A percentile compares a stretch with the other conserved stretches of the same genome.
These are phyloP conservation scores for Cheumatopsyche charites DNA, from an alignment of 1,140 invertebrate genomes.

Conservation along the genomic window DNA sequence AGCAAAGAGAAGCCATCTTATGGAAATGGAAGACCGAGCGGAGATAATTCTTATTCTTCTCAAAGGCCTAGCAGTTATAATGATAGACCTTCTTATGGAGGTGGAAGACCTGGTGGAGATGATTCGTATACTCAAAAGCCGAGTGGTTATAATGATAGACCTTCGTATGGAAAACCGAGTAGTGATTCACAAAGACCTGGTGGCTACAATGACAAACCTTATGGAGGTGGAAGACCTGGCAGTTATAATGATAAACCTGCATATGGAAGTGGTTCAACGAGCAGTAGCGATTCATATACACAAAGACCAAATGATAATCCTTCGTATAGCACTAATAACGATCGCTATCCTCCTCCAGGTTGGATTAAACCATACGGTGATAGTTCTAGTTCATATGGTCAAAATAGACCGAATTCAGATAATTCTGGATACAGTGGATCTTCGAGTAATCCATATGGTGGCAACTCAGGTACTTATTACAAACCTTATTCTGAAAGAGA, in stretches of 20 bases:
- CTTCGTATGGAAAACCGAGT: slow-evolving; percentile 7
- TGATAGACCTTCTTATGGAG: slow-evolving; percentile 19
- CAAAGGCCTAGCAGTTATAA: not conserved
- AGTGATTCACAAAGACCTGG: not conserved
- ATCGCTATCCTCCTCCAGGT: slow-evolving; percentile 1
- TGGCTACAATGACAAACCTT: not conserved
- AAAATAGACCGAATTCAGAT: slow-evolving; percentile 1
- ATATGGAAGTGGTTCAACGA: not conserved
- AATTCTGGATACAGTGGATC: too few relatives aligned
- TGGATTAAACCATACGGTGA: slow-evolving; percentile 1
- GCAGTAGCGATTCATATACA: not conserved
- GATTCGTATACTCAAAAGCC: not conserved
- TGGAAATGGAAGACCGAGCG: not conserved
- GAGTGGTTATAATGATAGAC: slow-evolving; percentile 27
- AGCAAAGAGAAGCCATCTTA: slow-evolving; percentile 6
- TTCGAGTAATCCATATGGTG: too few relatives aligned
- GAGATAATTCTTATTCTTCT: slow-evolving; percentile 10
- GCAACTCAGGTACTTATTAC: too few relatives aligned
- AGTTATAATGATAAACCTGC: slow-evolving; percentile 10
- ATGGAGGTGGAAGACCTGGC: not conserved
- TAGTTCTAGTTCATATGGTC: not conserved
- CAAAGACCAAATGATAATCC: slow-evolving; percentile 29
- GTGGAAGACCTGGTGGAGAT: not conserved
- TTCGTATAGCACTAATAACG: not conserved
- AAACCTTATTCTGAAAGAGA: not conserved